These are phyloP conservation scores for Crotalus tigris DNA, from an alignment of 2,113 vertebrate species.

Conservation along the genomic window DNA sequence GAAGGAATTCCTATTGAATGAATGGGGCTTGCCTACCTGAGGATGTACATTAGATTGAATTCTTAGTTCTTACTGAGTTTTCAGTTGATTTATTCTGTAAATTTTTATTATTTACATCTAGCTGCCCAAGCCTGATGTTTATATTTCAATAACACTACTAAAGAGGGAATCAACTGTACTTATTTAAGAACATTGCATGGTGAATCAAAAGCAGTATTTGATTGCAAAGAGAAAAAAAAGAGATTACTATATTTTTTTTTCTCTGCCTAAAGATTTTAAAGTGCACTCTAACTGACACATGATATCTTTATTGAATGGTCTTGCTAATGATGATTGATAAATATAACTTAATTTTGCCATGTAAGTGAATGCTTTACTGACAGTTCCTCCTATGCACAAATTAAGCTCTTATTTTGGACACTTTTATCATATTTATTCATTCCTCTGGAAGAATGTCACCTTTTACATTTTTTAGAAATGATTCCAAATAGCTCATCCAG, in stretches of 20 bases:
- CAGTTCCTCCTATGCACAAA: constrained; percentile 63
- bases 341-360: constrained; percentile 68
- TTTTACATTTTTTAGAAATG: constrained; percentile 66
- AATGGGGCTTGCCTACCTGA: neutral
- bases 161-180: neutral
- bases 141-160: neutral
- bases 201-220: constrained; percentile 2
- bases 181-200: constrained; percentile 17
- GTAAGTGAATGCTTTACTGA: constrained; percentile 61
- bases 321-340: constrained; percentile 62
- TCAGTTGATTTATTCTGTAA: neutral
- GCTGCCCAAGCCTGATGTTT: neutral
- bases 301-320: constrained; percentile 38
- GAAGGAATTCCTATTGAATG: neutral
- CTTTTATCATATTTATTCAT: constrained; percentile 70
- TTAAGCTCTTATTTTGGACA: constrained; percentile 62
- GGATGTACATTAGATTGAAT: neutral
- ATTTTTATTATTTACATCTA: too few relatives aligned
- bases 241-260: constrained; percentile 12
- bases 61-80: neutral
- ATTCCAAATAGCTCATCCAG: constrained; percentile 69
- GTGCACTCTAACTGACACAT: constrained; percentile 44
- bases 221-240: neutral
- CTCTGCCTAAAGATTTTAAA: constrained; percentile 33
- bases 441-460: constrained; percentile 67